Conservation (phyloP, 2,113 vertebrate species). For the Chiloscyllium plagiosum region DNA sequence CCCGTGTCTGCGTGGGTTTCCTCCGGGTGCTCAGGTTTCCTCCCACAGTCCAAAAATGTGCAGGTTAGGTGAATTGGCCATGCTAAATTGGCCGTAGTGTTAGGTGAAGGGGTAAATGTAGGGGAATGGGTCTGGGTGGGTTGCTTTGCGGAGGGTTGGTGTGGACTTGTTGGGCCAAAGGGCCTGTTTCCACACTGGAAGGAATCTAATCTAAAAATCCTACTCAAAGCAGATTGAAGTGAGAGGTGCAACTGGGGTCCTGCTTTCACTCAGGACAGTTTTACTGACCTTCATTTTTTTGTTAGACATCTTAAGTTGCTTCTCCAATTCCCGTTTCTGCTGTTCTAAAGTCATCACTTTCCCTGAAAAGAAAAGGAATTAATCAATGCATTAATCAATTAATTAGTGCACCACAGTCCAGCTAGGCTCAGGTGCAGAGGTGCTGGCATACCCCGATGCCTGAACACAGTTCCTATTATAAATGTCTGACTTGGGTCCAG, state of each 20-base stretch:
- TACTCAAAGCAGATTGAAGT: background rate
- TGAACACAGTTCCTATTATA: background rate
- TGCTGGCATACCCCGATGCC: background rate
- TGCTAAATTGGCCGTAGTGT: too few species aligned
- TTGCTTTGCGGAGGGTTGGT: too few species aligned
- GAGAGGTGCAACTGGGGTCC: background rate
- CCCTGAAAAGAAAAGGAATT: conserved; percentile 52
- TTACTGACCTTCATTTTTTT: conserved; percentile 84
- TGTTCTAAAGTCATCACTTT: conserved; percentile 78
- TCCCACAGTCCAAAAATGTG: too few species aligned
- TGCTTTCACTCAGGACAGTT: conserved; percentile 16
- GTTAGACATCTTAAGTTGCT: conserved; percentile 72
- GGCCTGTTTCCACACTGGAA: too few species aligned
- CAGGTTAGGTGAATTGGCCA: too few species aligned
- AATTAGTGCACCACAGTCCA: background rate
- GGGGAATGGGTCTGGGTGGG: too few species aligned
- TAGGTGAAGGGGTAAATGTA: too few species aligned
- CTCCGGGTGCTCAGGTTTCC: too few species aligned
- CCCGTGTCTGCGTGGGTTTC: too few species aligned
- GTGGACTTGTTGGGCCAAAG: too few species aligned
- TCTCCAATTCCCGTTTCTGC: conserved; percentile 79
- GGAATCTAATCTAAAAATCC: too few species aligned
- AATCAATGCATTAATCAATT: background rate
- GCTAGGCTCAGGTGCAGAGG: background rate
- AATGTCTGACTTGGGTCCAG: background rate